Evolutionary conservation across 2,888 invertebrate genomes (phyloP), one percentile per base, ranked within the genome.

Genomic region (Linhomoeus sp.): DNA sequence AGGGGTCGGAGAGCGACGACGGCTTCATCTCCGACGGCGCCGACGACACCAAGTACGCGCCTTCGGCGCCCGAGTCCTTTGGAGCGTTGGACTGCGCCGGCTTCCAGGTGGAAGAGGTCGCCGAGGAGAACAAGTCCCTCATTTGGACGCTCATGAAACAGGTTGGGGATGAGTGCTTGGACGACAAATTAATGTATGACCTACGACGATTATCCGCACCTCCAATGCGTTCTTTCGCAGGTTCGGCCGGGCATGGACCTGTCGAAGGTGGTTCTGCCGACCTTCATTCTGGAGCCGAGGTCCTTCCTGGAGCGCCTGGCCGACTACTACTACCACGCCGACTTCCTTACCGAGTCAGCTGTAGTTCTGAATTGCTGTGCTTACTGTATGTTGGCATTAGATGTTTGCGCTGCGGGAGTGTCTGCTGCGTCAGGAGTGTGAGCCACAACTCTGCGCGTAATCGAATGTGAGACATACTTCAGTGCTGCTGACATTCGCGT

Each of bases 211-310:
- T n/a, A n/a, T n/a, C n/a, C n/a, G n/a, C n/a, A n/a, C n/a, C n/a
- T n/a, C n/a, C n/a, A n/a, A n/a, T 12, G 29, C 12, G 7, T 29
- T 12, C 12, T 12, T 29, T 29, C 50, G 3, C 53, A 67, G 67
- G 84, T 87, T 35, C 75, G 87, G 19, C 87, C 88, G 0, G 90
- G 90, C 43, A 90, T 90, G 90, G 90, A 90, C 70, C 71, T 90
- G 29, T 82, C 82, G 51, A 82, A 83, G 72, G 82, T 90, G 41
- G 86, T 87, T 17, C 70, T 90, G 54, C 88, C 88, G 0, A 88
- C 88, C 0, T 88, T 88, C 65, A 88, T 90, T 48, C 69, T 90
- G 55, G 88, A 90, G 65, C 86, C 88, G 1, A 72, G 88, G 41
- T 88, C 87, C 0, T 87, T 90, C 67, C 72, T 90, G 38, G 88